Evolutionary conservation across 2,888 invertebrate species (phyloP), one percentile per base, ranked within the genome.

Genomic region (Melieria omissa): DNA sequence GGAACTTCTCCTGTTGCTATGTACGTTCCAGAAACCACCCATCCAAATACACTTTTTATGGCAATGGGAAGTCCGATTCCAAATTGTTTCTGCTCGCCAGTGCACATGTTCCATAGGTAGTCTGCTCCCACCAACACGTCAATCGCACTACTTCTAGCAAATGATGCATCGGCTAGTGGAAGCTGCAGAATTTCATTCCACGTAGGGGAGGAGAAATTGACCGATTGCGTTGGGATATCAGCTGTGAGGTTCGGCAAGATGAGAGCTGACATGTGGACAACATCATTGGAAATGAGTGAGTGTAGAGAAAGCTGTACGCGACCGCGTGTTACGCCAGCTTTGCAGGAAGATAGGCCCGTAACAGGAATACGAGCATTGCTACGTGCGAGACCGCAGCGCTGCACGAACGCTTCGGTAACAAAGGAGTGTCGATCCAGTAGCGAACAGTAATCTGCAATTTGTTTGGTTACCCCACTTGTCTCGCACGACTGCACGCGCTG

Each of bases 341-440:
- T 63, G 63, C 63, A 63, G 46, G 60, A 44, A 14, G 63, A 63
- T n/a, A 63, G 63, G n/a, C 63, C 63, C 12, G 44, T 14, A 14
- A 63, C 41, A 6, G 41, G n/a, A 14, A 63, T 63, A n/a, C 46
- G 63, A n/a, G 12, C 14, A 29, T 63, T 63, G 12, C n/a, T 63
- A n/a, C 41, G 63, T 46, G 46, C 42, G 3, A 63, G 63, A 4
- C 46, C 63, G 47, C 16, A 5, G 60, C n/a, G 60, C 42, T 49
- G 49, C 12, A 49, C 49, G 12, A 49, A 49, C 10, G 49, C 49
- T 49, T 49, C 49, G 9, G 49, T 10, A 2, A 12, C 49, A 49
- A 49, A 49, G 3, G 49, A 9, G 49, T 12, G 49, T 49, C 10
- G 49, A 49, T 49, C 49, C 49, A 49, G 49, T 10, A 49, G 2